A percentile compares a stretch with the other conserved stretches of the same genome.
Evolutionary conservation across 2,888 invertebrate species (phyloP).

Genomic region (Agrochola macilenta): DNA sequence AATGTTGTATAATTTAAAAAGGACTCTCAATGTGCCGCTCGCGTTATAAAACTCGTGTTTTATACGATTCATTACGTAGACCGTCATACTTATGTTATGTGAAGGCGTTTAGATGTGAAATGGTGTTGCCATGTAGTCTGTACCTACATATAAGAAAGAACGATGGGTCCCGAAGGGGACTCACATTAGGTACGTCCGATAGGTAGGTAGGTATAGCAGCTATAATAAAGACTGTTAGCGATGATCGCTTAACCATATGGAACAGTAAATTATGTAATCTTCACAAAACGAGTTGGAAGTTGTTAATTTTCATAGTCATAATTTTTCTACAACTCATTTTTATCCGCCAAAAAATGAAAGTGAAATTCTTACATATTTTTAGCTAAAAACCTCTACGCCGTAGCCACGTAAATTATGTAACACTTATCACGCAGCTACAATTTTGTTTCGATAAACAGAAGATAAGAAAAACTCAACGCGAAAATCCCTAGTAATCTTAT

Average conservation of each 20-base stretch:
- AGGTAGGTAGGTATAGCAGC: no score
- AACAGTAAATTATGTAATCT: background rate
- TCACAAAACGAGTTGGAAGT: background rate
- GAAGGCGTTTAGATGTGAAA: constrained; percentile 36
- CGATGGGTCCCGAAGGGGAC: background rate
- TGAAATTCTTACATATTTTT: background rate
- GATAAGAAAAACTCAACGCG: constrained; percentile 48
- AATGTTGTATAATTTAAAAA: constrained; percentile 90
- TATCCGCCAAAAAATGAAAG: background rate
- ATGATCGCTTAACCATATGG: background rate
- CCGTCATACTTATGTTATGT: constrained; percentile 56
- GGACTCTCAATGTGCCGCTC: constrained; percentile 76
- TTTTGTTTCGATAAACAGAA: constrained; percentile 42
- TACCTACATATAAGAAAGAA: background rate
- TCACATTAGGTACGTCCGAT: background rate
- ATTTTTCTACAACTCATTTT: background rate
- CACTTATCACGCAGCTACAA: constrained; percentile 19
- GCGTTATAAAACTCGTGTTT: constrained; percentile 82
- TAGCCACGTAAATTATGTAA: constrained; percentile 10
- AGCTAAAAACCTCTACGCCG: background rate
- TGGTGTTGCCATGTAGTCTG: background rate
- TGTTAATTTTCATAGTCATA: background rate
- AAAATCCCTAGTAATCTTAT: constrained; percentile 69
- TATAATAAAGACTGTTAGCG: background rate
- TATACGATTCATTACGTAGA: constrained; percentile 76